A percentile compares a stretch with the other conserved stretches of the same genome.
Conservation (phyloP, 2,113 vertebrate genomes). For the Galeopterus variegatus region DNA sequence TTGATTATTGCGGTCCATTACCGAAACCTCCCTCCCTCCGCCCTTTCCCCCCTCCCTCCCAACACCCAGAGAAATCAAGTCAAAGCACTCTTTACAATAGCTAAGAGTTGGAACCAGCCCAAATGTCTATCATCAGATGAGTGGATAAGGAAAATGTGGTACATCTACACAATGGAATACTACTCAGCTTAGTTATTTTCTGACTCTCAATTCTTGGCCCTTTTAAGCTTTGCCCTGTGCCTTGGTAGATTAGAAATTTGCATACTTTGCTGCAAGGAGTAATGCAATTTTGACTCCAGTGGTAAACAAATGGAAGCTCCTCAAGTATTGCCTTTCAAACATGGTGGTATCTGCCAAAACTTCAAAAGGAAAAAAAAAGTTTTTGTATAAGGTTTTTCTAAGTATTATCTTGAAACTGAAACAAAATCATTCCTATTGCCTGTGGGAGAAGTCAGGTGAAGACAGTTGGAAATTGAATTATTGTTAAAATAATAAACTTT, state of each 20-base stretch:
- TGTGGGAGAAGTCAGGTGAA: not conserved
- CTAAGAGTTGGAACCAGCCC: too few species aligned
- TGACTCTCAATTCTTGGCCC: constrained; percentile 19
- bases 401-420: not conserved
- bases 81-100: too few species aligned
- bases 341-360: constrained; percentile 20
- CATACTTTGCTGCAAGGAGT: constrained; percentile 39
- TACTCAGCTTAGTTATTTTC: constrained; percentile 1
- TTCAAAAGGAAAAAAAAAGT: constrained; percentile 5
- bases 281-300: constrained; percentile 16
- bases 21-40: too few species aligned
- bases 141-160: too few species aligned
- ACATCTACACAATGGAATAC: too few species aligned
- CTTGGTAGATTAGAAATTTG: constrained; percentile 39
- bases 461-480: constrained; percentile 36
- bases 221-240: constrained; percentile 18
- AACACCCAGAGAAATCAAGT: too few species aligned
- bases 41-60: too few species aligned
- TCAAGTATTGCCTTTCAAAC: constrained; percentile 48
- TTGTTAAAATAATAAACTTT: constrained; percentile 63
- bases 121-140: too few species aligned
- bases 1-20: too few species aligned
- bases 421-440: constrained; percentile 9
- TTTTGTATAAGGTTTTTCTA: constrained; percentile 18
- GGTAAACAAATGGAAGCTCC: constrained; percentile 8